These are phyloP conservation scores for Prolemur simus DNA, from an alignment of 2,113 vertebrate genomes.

Conservation along the genomic window DNA sequence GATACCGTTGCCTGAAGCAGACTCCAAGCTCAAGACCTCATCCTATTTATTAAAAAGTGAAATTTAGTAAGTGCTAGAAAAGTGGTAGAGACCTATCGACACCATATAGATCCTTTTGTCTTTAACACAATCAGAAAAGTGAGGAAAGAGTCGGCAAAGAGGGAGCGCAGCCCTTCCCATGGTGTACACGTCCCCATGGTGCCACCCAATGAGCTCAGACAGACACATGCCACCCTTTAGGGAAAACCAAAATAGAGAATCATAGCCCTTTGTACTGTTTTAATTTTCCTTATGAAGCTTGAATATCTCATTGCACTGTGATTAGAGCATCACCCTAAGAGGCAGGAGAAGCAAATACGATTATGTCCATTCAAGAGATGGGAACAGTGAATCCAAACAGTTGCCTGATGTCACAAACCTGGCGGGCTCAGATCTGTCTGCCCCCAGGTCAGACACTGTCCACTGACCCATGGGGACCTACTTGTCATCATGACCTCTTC, in stretches of 20 bases:
- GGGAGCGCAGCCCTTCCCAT: accelerated
- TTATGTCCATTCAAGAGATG: accelerated
- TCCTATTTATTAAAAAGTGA: neutral
- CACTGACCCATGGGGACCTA: accelerated
- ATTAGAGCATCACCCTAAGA: accelerated
- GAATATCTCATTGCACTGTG: too few species aligned
- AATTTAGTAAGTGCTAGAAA: too few species aligned
- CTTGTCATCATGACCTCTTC: too few species aligned
- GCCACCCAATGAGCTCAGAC: neutral
- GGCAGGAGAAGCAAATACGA: accelerated
- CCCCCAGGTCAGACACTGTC: accelerated
- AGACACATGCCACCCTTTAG: accelerated
- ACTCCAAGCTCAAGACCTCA: neutral
- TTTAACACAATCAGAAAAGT: neutral
- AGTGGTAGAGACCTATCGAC: accelerated
- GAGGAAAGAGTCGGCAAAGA: neutral
- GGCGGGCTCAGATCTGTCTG: neutral
- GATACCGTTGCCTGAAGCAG: neutral
- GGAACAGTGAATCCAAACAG: accelerated
- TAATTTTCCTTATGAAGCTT: accelerated
- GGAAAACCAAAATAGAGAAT: neutral
- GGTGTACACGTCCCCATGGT: too few species aligned
- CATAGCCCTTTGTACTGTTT: accelerated
- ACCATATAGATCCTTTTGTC: neutral
- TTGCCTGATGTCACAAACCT: accelerated